phyloP scores from a whole-genome alignment of 2,113 vertebrate species.

The Lucifuga dentata region DNA sequence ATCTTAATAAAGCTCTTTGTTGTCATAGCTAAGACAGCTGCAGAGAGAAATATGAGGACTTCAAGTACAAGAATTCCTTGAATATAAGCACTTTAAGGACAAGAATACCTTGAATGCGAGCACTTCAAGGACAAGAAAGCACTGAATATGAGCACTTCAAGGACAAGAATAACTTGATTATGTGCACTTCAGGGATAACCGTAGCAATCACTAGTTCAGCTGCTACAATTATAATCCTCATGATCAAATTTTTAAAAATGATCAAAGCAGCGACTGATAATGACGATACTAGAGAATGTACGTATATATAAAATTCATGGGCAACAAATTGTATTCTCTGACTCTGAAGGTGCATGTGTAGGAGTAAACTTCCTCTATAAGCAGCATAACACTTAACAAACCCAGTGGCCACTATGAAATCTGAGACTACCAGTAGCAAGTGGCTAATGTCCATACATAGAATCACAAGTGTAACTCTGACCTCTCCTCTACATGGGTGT shows the following conservation, averaged over 20 bases:
- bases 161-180: no score
- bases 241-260: slow-evolving; percentile 1
- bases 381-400: not conserved
- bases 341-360: not conserved
- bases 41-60: slow-evolving; percentile 44
- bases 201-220: slow-evolving; percentile 21
- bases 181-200: no score
- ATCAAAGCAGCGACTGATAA: not conserved
- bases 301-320: not conserved
- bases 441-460: slow-evolving; percentile 28
- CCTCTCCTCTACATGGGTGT: not conserved
- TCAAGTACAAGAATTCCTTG: slow-evolving; percentile 41
- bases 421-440: slow-evolving; percentile 19
- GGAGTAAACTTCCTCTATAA: not conserved
- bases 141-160: no score
- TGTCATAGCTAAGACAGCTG: slow-evolving; percentile 57
- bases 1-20: slow-evolving; percentile 65
- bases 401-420: slow-evolving; percentile 2
- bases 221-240: slow-evolving; percentile 5
- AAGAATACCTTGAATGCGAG: no score
- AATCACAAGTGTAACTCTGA: slow-evolving; percentile 17
- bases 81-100: no score
- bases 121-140: no score
- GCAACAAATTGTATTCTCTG: no score
- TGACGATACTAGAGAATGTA: slow-evolving; percentile 9